Percentiles rank a stretch among this genome's conserved stretches.
These are phyloP conservation scores for Hypercompe scribonia DNA, from an alignment of 2,888 invertebrate genomes.

Conservation along the genomic window DNA sequence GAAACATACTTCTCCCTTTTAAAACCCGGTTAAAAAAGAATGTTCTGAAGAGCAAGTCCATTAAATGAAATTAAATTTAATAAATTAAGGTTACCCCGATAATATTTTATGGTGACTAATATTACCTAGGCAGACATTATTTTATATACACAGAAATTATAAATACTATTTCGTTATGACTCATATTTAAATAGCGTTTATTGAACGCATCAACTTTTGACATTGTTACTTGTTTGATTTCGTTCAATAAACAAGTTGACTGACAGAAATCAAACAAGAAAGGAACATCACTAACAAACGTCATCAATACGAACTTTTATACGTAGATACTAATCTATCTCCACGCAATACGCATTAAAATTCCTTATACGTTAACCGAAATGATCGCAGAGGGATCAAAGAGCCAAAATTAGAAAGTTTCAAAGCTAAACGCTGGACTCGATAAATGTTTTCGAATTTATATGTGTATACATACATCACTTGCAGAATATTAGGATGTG, in stretches of 20 bases:
- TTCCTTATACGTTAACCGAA: constrained; percentile 61
- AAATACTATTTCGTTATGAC: no score
- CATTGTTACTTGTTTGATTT: not conserved
- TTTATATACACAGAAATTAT: no score
- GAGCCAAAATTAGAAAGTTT: constrained; percentile 69
- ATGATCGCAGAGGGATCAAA: constrained; percentile 71
- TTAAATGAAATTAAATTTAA: no score
- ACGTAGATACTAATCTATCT: constrained; percentile 35
- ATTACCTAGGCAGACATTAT: no score
- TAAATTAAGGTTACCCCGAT: no score
- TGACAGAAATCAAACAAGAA: constrained; percentile 11
- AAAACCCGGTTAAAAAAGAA: no score
- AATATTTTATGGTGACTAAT: no score
- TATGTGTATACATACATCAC: constrained; percentile 70
- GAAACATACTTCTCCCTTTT: no score
- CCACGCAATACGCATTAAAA: constrained; percentile 55
- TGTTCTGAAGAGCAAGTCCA: no score
- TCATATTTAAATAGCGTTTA: not conserved
- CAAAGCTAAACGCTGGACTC: constrained; percentile 63
- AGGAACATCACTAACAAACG: constrained; percentile 19
- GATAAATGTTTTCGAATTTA: constrained; percentile 75
- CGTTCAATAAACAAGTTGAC: constrained; percentile 12
- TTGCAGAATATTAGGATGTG: constrained; percentile 55
- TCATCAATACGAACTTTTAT: constrained; percentile 30
- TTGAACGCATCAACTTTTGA: not conserved